These are phyloP conservation scores for Antechinus flavipes DNA, from an alignment of 2,113 vertebrate species.

Conservation along the genomic window DNA sequence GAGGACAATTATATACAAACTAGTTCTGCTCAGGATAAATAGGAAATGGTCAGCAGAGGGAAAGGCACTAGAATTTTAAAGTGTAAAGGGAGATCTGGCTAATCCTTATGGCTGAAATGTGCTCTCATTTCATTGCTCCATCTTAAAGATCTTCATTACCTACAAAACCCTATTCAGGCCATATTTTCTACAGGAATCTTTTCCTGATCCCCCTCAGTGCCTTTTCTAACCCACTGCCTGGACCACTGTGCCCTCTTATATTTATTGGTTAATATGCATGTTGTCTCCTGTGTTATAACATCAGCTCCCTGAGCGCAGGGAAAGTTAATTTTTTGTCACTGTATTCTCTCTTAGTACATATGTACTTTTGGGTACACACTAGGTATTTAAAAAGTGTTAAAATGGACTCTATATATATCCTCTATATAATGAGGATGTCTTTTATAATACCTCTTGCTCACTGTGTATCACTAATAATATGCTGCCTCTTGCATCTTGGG, in stretches of 20 bases:
- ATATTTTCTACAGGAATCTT: background rate
- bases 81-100: no score
- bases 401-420: no score
- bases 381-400: background rate
- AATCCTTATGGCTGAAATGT: background rate
- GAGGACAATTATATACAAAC: no score
- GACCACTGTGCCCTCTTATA: background rate
- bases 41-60: no score
- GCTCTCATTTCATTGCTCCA: background rate
- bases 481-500: background rate
- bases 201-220: background rate
- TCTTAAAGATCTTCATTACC: background rate
- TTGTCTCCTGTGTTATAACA: background rate
- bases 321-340: background rate
- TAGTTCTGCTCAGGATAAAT: no score
- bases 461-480: background rate
- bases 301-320: background rate
- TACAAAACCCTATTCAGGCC: background rate
- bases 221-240: background rate
- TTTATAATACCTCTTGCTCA: background rate
- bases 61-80: no score
- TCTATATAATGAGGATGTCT: no score
- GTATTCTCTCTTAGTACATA: background rate
- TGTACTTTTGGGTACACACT: background rate
- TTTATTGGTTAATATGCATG: background rate